Evolutionary conservation across 1,140 invertebrate genomes (phyloP).

Genomic region (Propsilocerus akamusi): DNA sequence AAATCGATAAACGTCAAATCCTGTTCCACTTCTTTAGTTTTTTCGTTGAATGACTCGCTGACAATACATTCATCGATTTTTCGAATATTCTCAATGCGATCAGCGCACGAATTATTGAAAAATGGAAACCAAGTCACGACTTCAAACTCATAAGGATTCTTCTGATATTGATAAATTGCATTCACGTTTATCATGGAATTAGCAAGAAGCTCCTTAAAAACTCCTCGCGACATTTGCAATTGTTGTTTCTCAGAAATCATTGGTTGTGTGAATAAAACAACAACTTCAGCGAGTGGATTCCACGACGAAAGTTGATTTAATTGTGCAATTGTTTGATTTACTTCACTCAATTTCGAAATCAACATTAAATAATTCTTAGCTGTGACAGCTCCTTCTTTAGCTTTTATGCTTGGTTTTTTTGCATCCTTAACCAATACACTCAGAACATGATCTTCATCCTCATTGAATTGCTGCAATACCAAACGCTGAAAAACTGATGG

Average conservation of each 20-base stretch:
- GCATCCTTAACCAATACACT: constrained; percentile 2
- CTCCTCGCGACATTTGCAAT: background rate
- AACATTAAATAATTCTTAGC: constrained; percentile 7
- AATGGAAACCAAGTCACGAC: constrained; percentile 2
- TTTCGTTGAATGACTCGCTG: background rate
- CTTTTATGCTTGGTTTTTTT: background rate
- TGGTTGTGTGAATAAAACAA: background rate
- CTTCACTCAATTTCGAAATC: background rate
- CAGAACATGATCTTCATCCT: background rate
- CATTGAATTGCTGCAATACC: constrained; percentile 1
- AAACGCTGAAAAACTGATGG: background rate
- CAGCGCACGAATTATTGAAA: background rate
- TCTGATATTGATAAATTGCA: background rate
- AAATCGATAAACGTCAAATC: background rate
- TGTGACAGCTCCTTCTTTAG: background rate
- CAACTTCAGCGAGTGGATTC: constrained; percentile 6
- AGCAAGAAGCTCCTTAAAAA: background rate
- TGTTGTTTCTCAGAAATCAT: background rate
- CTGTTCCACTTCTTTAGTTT: background rate
- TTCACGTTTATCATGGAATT: constrained; percentile 5
- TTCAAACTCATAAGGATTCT: background rate
- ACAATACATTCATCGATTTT: constrained; percentile 5
- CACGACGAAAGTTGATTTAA: background rate
- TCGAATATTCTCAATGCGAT: background rate
- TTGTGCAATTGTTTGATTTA: background rate